Conservation (phyloP, 2,113 vertebrate species). For the Microtus pennsylvanicus region DNA sequence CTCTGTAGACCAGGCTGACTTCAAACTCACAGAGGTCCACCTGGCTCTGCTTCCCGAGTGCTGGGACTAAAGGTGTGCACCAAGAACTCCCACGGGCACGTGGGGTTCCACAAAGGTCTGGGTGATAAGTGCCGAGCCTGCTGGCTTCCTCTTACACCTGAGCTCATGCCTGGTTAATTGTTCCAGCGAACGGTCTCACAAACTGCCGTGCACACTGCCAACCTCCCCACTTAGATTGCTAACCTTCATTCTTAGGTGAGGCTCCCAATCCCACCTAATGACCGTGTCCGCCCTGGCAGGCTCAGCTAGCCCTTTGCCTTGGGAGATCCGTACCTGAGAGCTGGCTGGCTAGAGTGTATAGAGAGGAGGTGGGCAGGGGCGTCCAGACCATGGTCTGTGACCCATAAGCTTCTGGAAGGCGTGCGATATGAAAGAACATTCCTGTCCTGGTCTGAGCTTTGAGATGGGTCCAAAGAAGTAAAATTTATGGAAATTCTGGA, state of each 20-base stretch:
- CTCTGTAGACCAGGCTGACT: background rate
- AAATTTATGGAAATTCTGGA: background rate
- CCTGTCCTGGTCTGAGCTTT: background rate
- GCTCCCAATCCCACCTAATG: background rate
- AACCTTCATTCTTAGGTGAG: background rate
- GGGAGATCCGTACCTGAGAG: background rate
- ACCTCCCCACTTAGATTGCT: background rate
- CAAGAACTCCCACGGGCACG: background rate
- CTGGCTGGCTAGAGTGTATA: background rate
- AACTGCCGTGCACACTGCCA: rapidly evolving
- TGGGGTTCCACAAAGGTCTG: background rate
- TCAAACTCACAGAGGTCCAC: background rate
- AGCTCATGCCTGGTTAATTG: background rate
- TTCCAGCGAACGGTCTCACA: background rate
- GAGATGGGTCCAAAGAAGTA: background rate
- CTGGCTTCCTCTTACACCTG: background rate
- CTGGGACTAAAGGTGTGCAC: background rate
- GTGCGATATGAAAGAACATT: background rate
- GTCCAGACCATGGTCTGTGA: background rate
- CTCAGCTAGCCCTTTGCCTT: background rate
- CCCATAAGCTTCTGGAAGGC: background rate
- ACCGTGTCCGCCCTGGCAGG: background rate
- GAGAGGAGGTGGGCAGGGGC: background rate
- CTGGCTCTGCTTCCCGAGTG: background rate
- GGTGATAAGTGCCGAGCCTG: background rate